A percentile compares a stretch with the other conserved stretches of the same genome.
Evolutionary conservation across 2,888 invertebrate genomes (phyloP).

Genomic region (Drosophila fungiperda): DNA sequence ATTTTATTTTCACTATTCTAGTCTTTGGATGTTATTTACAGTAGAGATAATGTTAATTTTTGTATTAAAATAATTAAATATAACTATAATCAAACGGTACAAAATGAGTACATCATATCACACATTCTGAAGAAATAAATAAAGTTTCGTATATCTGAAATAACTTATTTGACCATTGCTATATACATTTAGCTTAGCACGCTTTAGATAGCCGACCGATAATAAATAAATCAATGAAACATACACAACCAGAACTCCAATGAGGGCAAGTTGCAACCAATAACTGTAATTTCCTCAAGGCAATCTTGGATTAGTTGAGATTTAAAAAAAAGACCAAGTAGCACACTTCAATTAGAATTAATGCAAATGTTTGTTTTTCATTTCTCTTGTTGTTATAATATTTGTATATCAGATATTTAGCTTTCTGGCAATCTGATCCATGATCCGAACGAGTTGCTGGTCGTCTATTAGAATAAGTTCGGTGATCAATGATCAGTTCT

Average conservation of each 20-base stretch:
- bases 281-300: not conserved
- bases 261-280: not conserved
- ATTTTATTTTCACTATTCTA: not conserved
- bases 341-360: not conserved
- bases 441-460: constrained; percentile 95
- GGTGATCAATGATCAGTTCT: constrained; percentile 94
- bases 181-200: not conserved
- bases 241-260: no score
- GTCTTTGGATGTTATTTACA: not conserved
- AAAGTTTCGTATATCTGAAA: not conserved
- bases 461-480: constrained; percentile 96
- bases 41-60: not conserved
- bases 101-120: not conserved
- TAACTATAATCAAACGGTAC: not conserved
- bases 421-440: constrained; percentile 91
- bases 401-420: constrained; percentile 86
- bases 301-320: not conserved
- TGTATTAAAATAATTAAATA: not conserved
- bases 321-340: not conserved
- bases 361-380: not conserved
- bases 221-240: not conserved
- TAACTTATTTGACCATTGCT: not conserved
- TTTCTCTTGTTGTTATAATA: not conserved
- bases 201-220: not conserved
- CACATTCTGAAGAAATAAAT: not conserved